Evolutionary conservation across 2,888 invertebrate species (phyloP), one percentile per base, ranked within the genome.

Genomic region (Pandemis heparana): DNA sequence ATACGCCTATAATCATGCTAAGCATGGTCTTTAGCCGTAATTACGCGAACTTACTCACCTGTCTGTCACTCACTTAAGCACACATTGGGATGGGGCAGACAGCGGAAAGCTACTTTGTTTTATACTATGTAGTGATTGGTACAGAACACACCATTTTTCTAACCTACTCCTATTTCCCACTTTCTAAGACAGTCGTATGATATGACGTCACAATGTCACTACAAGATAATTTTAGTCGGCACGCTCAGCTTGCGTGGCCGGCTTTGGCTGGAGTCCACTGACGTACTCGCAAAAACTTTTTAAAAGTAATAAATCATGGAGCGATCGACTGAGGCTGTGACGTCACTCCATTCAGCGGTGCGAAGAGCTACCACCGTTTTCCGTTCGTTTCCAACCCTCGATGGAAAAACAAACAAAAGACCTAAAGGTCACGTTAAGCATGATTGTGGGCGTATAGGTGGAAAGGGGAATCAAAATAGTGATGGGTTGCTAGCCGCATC

Each of bases 281-380:
- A 74, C 77, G 80, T 79, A 72, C 62, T 64, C 74, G 72, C 79
- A 76, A 75, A 75, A 82, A 78, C 76, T 82, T 84, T 85, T 85
- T 83, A 82, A 85, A 84, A 82, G 82, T 80, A 81, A 83, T 85
- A 85, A 85, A 84, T 86, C 85, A 84, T 70, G 65, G 65, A 76
- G 70, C 39, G 75, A 48, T 81, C 75, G 65, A 78, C 77, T 75
- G 70, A 69, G 51, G 38, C 23, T 62, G 77, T 86, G 85, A 85
- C 85, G 88, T 87, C 83, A 85, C 73, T 81, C 79, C 85, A 87
- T 87, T 87, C 82, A 87, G 76, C 70, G 76, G 75, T 65, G 62
- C 48, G 48, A 46, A 65, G 41, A 38, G 60, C 67, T 78, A 80
- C 81, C 76, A 77, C 16, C 39, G 69, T 39, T 51, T 61, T 14